Base-by-base conservation (phyloP, 2,888 invertebrate genomes). In the Cantharis lateralis region DNA sequence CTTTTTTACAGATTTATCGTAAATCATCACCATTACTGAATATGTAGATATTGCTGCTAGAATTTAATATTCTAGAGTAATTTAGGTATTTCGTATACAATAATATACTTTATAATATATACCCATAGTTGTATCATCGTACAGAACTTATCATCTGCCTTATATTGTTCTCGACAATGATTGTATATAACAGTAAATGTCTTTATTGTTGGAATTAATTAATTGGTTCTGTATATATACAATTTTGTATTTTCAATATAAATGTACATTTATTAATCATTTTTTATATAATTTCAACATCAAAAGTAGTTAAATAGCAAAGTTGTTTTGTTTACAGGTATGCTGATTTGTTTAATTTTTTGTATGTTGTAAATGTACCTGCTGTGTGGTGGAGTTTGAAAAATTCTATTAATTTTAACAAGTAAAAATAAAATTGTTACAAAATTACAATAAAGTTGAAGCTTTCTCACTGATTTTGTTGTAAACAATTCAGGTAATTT, bases 1-100 rank as follows among this genome's bases (percentile, higher is more conserved):
- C 68, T 82, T 78, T 76, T 62, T 87, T 87, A 68, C 85, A 88
- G 87, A 88, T 87, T 86, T 88, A 85, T 88, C 87, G 81, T 88
- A 88, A 87, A 68, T 63, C 48, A 32, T 48, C 62, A 71, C 68
- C 71, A 70, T 72, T 61, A 70, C 62, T 62, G 76, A 77, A 68
- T 75, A 75, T 62, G 71, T 76, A 75, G 78, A 75, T 80, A 78
- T 80, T 24, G 80, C 77, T 78, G 70, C 74, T 77, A 73, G 77
- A 77, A 62, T 78, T 72, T 79, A 80, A 81, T 79, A 80, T 81
- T 79, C 75, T 77, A 77, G 75, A 80, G 80, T 80, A 80, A 66
- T 66, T 79, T 83, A 81, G 82, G 78, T 82, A 82, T 82, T 79
- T 80, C 81, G 80, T 81, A 81, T 82, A 81, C 79, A 79, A 79